Percentiles rank a stretch among this genome's conserved stretches.
Conservation (phyloP, 30 jellyfish, hydroid and myxozoan genomes). For the Mastigias papua region DNA sequence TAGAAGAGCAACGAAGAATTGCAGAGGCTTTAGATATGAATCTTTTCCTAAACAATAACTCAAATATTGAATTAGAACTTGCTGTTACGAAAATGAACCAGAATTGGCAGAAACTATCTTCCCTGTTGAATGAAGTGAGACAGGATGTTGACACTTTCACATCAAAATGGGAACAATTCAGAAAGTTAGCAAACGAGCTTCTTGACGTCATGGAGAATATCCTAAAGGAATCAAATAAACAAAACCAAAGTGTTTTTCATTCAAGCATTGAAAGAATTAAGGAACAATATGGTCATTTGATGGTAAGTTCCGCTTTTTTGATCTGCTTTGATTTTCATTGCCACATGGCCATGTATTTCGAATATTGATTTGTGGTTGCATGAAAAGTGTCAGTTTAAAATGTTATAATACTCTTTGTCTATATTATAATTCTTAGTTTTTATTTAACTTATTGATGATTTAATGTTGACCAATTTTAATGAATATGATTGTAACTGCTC, state of each 20-base stretch:
- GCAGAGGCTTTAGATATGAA: slow-evolving; percentile 76
- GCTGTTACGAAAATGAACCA: slow-evolving; percentile 53
- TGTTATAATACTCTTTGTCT: too few species aligned
- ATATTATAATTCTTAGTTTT: too few species aligned
- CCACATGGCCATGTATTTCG: too few species aligned
- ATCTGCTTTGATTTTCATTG: too few species aligned
- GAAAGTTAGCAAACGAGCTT: slow-evolving; percentile 65
- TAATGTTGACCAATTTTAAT: too few species aligned
- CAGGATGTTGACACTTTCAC: slow-evolving; percentile 26
- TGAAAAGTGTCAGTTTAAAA: too few species aligned
- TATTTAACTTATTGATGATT: too few species aligned
- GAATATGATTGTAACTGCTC: too few species aligned
- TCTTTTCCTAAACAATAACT: slow-evolving; percentile 36
- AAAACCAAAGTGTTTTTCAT: slow-evolving; percentile 14
- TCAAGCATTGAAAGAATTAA: slow-evolving; percentile 80
- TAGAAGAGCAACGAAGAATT: slow-evolving; percentile 27
- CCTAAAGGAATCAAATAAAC: slow-evolving; percentile 13
- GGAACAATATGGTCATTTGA: slow-evolving; percentile 72
- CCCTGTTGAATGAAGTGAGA: slow-evolving; percentile 42
- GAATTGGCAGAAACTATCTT: slow-evolving; percentile 63
- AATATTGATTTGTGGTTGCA: too few species aligned
- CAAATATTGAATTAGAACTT: slow-evolving; percentile 74
- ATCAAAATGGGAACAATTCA: slow-evolving; percentile 69
- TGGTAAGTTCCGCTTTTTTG: slow-evolving; percentile 66
- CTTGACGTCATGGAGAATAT: slow-evolving; percentile 63